Evolutionary conservation across 2,797 vertebrate species (phyloP), one percentile per base, ranked within the genome.

Genomic region (Buceros bicornis): DNA sequence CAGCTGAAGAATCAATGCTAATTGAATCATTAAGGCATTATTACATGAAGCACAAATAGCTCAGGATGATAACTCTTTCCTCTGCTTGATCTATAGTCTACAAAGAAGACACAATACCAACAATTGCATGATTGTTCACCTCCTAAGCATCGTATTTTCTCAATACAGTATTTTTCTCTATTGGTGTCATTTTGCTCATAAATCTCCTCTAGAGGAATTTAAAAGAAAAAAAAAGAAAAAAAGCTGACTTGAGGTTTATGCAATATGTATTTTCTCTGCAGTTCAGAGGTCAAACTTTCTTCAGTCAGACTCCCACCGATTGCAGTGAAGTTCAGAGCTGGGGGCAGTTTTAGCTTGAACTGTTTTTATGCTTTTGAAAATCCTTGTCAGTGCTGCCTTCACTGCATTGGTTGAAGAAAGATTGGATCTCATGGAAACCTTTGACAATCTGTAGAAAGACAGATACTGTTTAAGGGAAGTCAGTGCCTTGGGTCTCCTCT

Each of bases 11-110:
- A 97, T 98, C 97, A 71, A 97, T 97, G 97, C 95, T 98, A 98
- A 98, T 97, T 97, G 97, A 97, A 97, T 98, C 96, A 97, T 98
- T 98, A 97, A 94, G 88, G 89, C 96, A 92, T 97, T 97, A 96
- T 96, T 97, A 95, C 83, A 91, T 58, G 91, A 90, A 96, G 90
- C 72, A 87, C 90, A 97, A 96, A 96, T 93, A 96, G 87, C 93
- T 96, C 61, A 37, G 67, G 83, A 93, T 89, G 93, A 78, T 91
- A 81, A 79, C 53, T 94, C 90, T 93, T 67, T 69, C 22, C 93
- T 96, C 73, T 45, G 45, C 67, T 87, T 94, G 91, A 79, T 95
- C 82, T 86, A 45, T 53, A 61, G 71, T 83, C 90, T 97, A 78
- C 72, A 82, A 82, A 94, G 89, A 89, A 80, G 87, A 67, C 35